Evolutionary conservation across 2,888 invertebrate species (phyloP), one percentile per base, ranked within the genome.

Genomic region (Antitype chi): DNA sequence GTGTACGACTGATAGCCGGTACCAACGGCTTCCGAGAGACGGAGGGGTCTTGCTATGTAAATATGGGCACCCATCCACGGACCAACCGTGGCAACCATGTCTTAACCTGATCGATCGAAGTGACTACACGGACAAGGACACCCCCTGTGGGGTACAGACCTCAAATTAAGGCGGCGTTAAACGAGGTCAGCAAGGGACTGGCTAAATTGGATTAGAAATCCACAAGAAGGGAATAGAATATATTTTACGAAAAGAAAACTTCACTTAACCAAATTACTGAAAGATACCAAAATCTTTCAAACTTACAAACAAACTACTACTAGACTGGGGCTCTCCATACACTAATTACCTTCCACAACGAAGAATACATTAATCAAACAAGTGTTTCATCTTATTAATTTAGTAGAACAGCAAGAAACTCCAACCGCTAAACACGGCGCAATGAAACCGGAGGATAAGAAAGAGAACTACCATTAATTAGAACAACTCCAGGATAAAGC

Each of bases 401-500:
- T 38, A 28, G 55, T 13, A 15, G n/a, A 64, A 62, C 52, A 74
- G 47, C 47, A 70, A 71, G 60, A 53, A 82, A 73, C 52, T 76
- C 17, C 17, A 59, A 59, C 69, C 68, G 49, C 74, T 63, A 71
- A 80, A 74, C 64, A 66, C 17, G 49, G 55, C 55, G 55, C 66
- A 68, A 82, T 76, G 66, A 63, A 81, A 87, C 74, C 67, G 32
- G 25, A 5, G 66, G 73, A 74, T 67, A 82, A 69, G 80, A 74
- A 81, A 71, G 23, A 57, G 38, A 80, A 80, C 81, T 73, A 74
- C 75, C 62, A 83, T 86, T 86, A 83, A 85, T 86, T 83, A 85
- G 60, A 55, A 9, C 70, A 68, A 74, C 71, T 80, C 23, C 17
- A 53, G 53, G 43, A 49, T 71, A 63, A 78, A 23, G 67, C 20